Conservation (phyloP, 2,888 invertebrate species). For the Bellardia bayeri region DNA sequence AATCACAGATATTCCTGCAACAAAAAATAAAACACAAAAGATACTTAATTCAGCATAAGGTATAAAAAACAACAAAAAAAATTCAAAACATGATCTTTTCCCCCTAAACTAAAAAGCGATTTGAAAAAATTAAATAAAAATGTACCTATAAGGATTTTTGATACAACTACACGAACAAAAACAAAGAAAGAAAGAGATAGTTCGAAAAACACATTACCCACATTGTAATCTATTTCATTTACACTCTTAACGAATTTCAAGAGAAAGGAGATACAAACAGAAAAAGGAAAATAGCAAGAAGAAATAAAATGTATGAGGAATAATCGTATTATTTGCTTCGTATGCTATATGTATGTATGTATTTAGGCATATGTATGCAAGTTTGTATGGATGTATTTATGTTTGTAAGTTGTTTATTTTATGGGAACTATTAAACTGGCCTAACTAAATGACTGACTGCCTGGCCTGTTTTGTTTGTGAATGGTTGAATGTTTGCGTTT, state of each 20-base stretch:
- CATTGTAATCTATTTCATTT: slow-evolving; percentile 32
- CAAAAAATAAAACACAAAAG: slow-evolving; percentile 2
- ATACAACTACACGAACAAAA: background rate
- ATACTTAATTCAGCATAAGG: slow-evolving; percentile 28
- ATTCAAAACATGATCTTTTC: slow-evolving; percentile 45
- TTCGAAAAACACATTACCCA: background rate
- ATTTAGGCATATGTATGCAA: background rate
- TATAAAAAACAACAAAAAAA: background rate
- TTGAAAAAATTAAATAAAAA: slow-evolving; percentile 43
- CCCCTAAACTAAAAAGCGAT: slow-evolving; percentile 31
- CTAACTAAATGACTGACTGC: slow-evolving; percentile 29
- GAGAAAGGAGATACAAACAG: slow-evolving; percentile 48
- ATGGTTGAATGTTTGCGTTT: background rate
- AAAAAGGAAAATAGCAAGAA: slow-evolving; percentile 45
- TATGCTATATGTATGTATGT: slow-evolving; percentile 4
- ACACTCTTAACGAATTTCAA: slow-evolving; percentile 27
- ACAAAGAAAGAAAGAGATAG: slow-evolving; percentile 25
- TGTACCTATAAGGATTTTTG: slow-evolving; percentile 58
- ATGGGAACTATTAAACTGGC: slow-evolving; percentile 60
- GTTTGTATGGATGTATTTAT: background rate
- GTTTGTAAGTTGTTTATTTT: slow-evolving; percentile 37
- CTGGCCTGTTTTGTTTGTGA: slow-evolving; percentile 12
- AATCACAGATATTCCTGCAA: slow-evolving; percentile 53
- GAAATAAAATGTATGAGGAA: slow-evolving; percentile 42
- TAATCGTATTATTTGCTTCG: slow-evolving; percentile 54